Conservation (phyloP, 2,797 vertebrate species). For the Cyclura pinguis region DNA sequence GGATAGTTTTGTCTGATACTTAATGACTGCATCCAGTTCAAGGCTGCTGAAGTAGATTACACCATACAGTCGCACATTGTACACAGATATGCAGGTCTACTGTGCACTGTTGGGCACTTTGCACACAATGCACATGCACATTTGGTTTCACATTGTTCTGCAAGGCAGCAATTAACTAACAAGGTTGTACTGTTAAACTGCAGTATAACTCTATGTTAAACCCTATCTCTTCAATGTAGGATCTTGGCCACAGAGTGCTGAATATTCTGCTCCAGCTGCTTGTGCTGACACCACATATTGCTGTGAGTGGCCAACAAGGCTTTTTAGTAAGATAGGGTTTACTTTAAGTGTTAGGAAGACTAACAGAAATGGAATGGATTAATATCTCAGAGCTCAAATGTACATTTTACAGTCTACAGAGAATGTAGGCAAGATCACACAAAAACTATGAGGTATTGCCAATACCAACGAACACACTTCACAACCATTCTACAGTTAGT, state of each 20-base stretch:
- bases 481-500: neutral
- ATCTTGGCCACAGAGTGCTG: neutral
- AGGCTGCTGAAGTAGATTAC: too few relatives aligned
- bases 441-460: neutral
- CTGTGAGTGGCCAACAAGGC: too few relatives aligned
- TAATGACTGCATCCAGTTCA: too few relatives aligned
- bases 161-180: too few relatives aligned
- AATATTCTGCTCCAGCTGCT: neutral
- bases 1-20: too few relatives aligned
- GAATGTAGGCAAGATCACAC: neutral
- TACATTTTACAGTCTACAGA: neutral
- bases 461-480: neutral
- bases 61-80: neutral
- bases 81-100: neutral
- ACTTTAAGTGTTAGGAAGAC: neutral
- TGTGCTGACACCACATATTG: neutral
- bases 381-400: neutral
- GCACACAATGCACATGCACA: too few relatives aligned
- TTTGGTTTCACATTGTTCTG: too few relatives aligned
- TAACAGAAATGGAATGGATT: neutral
- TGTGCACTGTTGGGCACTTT: too few relatives aligned
- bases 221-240: too few relatives aligned
- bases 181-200: too few relatives aligned
- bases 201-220: too few relatives aligned
- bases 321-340: neutral